Evolutionary conservation across 2,888 invertebrate species (phyloP).

Genomic region (Hemaris fuciformis): DNA sequence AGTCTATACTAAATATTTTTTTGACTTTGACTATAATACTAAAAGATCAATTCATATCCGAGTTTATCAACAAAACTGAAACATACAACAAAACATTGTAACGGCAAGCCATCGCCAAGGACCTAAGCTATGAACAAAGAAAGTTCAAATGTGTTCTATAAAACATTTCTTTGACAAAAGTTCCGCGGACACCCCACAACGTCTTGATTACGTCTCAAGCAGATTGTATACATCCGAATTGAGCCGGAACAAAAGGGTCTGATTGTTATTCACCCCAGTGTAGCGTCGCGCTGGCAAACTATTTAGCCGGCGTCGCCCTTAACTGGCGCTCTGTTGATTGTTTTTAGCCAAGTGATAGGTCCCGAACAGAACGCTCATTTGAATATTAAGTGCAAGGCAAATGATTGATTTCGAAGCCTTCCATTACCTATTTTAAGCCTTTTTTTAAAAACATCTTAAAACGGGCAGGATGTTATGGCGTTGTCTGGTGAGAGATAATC

Average conservation of each 20-base stretch:
- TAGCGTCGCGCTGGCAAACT: constrained; percentile 62
- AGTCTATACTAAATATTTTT: too few relatives aligned
- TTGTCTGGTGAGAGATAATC: too few relatives aligned
- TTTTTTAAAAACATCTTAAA: too few relatives aligned
- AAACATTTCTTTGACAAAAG: constrained; percentile 13
- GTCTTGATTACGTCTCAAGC: constrained; percentile 67
- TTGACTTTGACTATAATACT: too few relatives aligned
- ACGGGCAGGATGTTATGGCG: too few relatives aligned
- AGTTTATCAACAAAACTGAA: neutral
- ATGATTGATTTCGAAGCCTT: neutral
- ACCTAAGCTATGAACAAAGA: constrained; percentile 26
- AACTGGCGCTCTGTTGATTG: constrained; percentile 48
- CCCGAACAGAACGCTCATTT: neutral
- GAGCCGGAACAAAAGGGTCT: constrained; percentile 68
- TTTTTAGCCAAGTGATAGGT: constrained; percentile 48
- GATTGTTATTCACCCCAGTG: constrained; percentile 78
- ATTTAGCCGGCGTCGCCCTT: constrained; percentile 59
- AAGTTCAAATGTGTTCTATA: constrained; percentile 18
- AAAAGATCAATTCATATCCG: neutral
- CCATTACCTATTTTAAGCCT: neutral
- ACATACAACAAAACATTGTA: neutral
- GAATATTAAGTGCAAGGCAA: neutral
- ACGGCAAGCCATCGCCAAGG: too few relatives aligned
- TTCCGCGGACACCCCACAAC: constrained; percentile 44
- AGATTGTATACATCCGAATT: constrained; percentile 72